These are phyloP conservation scores for Formica selysi DNA, from an alignment of 1,140 invertebrate genomes.

Conservation along the genomic window DNA sequence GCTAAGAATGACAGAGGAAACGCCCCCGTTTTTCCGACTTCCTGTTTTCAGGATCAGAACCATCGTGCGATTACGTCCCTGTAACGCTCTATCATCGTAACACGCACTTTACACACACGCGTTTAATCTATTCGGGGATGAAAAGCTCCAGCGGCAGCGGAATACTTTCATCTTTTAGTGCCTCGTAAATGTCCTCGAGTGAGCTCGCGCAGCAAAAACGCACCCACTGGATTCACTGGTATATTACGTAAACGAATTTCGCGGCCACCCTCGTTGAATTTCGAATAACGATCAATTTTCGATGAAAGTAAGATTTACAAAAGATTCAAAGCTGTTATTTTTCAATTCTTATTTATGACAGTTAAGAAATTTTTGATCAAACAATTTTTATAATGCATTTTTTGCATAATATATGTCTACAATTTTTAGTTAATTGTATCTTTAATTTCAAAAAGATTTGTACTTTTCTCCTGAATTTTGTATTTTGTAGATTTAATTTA, in stretches of 20 bases:
- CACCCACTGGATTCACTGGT: slow-evolving; percentile 31
- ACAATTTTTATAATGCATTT: not conserved
- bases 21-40: not conserved
- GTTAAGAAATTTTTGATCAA: not conserved
- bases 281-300: slow-evolving; percentile 16
- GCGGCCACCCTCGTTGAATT: not conserved
- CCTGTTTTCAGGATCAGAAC: not conserved
- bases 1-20: slow-evolving; percentile 9
- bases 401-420: not conserved
- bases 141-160: not conserved
- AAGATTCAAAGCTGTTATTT: not conserved
- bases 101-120: slow-evolving; percentile 18
- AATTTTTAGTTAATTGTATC: not conserved
- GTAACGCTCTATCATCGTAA: not conserved
- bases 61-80: not conserved
- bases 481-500: not conserved
- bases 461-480: not conserved
- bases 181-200: slow-evolving; percentile 63
- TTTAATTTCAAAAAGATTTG: not conserved
- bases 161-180: slow-evolving; percentile 61
- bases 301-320: not conserved
- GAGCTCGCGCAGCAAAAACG: slow-evolving; percentile 44
- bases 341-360: not conserved
- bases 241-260: slow-evolving; percentile 45
- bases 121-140: slow-evolving; percentile 37